These are phyloP conservation scores for Cyrtorhinus lividipennis DNA, from an alignment of 1,140 invertebrate species.

Conservation along the genomic window DNA sequence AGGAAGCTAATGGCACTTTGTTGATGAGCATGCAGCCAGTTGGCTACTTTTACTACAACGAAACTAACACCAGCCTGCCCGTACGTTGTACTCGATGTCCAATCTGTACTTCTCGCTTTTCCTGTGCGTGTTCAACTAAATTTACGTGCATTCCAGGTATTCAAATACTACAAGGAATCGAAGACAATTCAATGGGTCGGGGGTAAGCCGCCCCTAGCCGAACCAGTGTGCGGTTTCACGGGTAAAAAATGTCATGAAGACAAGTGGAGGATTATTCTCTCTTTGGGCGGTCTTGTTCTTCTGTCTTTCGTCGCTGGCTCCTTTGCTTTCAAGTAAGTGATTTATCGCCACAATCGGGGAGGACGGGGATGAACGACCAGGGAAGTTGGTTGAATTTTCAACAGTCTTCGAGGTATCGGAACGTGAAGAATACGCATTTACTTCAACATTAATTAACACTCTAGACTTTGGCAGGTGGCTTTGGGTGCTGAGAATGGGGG, in stretches of 20 bases:
- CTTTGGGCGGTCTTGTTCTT: conserved; percentile 38
- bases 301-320: conserved; percentile 42
- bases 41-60: conserved; percentile 48
- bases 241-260: conserved; percentile 45
- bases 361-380: neutral
- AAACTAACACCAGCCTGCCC: conserved; percentile 27
- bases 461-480: no score
- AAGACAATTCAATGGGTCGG: conserved; percentile 58
- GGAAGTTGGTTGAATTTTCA: neutral
- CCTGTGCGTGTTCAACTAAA: no score
- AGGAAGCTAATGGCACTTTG: conserved; percentile 31
- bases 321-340: conserved; percentile 43
- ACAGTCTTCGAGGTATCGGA: no score
- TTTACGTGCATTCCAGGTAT: conserved; percentile 33
- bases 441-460: no score
- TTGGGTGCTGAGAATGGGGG: no score
- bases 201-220: conserved; percentile 48
- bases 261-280: conserved; percentile 40
- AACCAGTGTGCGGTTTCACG: conserved; percentile 59
- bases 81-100: no score
- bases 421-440: no score
- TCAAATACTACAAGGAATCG: conserved; percentile 42
- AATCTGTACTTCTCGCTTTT: neutral
- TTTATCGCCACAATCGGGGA: conserved; percentile 16
- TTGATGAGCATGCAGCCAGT: conserved; percentile 52